Conservation (phyloP, 2,888 invertebrate genomes). For the Lingula anatina region DNA sequence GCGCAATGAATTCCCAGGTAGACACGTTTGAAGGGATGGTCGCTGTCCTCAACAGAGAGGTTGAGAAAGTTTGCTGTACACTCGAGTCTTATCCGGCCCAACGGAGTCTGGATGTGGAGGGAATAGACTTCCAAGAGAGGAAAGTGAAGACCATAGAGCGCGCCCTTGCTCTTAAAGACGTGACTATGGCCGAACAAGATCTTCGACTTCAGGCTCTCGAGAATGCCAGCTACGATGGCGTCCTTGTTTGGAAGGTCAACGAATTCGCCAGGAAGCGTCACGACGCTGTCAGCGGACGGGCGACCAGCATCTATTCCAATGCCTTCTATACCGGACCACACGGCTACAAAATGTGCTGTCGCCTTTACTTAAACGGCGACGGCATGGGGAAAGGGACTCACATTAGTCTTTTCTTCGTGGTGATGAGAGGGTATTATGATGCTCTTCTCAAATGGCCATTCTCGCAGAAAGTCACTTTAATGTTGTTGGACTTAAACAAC, state of each 20-base stretch:
- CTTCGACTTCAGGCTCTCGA: slow-evolving; percentile 28
- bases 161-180: slow-evolving; percentile 22
- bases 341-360: slow-evolving; percentile 40
- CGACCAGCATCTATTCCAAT: slow-evolving; percentile 41
- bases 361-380: slow-evolving; percentile 46
- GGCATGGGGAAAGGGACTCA: slow-evolving; percentile 45
- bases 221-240: slow-evolving; percentile 39
- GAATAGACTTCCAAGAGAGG: slow-evolving; percentile 12
- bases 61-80: slow-evolving; percentile 13
- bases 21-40: slow-evolving; percentile 27
- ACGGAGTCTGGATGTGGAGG: slow-evolving; percentile 8
- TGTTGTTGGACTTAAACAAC: slow-evolving; percentile 41
- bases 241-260: slow-evolving; percentile 43
- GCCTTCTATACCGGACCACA: slow-evolving; percentile 48
- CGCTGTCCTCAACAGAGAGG: slow-evolving; percentile 31
- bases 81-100: background rate
- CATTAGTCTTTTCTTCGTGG: slow-evolving; percentile 45
- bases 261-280: slow-evolving; percentile 33
- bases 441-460: slow-evolving; percentile 46
- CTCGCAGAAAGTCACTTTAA: slow-evolving; percentile 40
- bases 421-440: slow-evolving; percentile 43
- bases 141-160: slow-evolving; percentile 20
- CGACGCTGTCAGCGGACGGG: slow-evolving; percentile 33
- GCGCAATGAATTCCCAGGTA: slow-evolving; percentile 18
- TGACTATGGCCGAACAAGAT: slow-evolving; percentile 26